Evolutionary conservation across 2,888 invertebrate genomes (phyloP).

Genomic region (Dasysyrphus tricinctus): DNA sequence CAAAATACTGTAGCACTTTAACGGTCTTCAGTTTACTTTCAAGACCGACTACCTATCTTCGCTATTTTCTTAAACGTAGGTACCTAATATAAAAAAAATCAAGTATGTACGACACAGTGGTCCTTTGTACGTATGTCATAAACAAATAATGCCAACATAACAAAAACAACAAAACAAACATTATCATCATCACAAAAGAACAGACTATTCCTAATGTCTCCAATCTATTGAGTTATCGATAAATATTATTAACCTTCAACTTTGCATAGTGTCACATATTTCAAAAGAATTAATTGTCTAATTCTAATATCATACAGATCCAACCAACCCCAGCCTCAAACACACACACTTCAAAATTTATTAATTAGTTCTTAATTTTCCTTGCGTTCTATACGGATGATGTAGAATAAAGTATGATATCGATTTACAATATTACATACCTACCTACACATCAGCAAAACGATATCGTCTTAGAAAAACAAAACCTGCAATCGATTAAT

Average conservation of each 20-base stretch:
- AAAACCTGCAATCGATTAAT: slow-evolving; percentile 1
- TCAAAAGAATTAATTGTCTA: background rate
- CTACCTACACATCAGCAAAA: background rate
- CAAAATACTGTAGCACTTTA: no score
- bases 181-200: background rate
- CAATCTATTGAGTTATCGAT: slow-evolving; percentile 7
- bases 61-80: no score
- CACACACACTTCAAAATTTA: background rate
- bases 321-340: background rate
- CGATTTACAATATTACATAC: background rate
- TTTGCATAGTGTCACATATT: slow-evolving; percentile 11
- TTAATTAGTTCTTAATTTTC: slow-evolving; percentile 16
- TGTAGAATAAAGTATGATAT: slow-evolving; percentile 3
- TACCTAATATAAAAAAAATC: no score
- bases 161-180: no score
- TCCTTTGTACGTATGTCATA: no score
- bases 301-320: background rate
- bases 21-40: no score
- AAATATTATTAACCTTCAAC: slow-evolving; percentile 18
- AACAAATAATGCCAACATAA: no score
- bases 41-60: no score
- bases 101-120: no score
- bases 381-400: background rate
- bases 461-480: background rate
- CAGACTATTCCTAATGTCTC: background rate